Conservation (phyloP, 2,797 vertebrate genomes). For the Lagothrix lagotricha region DNA sequence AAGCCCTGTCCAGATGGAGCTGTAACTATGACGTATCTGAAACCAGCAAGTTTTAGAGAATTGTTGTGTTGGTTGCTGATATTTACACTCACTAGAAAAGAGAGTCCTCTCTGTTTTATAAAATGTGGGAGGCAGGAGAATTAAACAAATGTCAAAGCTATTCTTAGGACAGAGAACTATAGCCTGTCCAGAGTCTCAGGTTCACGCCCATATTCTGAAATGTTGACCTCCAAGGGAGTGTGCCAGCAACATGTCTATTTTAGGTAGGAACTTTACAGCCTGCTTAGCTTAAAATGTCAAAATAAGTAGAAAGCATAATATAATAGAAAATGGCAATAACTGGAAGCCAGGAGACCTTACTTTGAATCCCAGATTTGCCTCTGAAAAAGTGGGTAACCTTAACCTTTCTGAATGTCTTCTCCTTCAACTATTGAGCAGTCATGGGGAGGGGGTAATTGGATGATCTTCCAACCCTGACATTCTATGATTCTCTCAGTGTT, state of each 20-base stretch:
- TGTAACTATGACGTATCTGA: not conserved
- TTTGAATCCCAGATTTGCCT: not conserved
- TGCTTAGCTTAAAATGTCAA: constrained; percentile 61
- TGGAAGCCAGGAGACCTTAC: not conserved
- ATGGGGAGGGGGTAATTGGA: not conserved
- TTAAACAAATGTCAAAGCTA: constrained; percentile 28
- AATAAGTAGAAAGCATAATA: constrained; percentile 5
- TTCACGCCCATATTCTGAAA: not conserved
- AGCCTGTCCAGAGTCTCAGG: not conserved
- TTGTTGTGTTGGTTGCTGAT: not conserved
- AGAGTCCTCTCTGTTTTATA: not conserved
- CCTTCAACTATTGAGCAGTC: not conserved
- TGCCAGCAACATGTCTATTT: constrained; percentile 9
- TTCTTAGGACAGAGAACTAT: not conserved
- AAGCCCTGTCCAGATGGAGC: not conserved
- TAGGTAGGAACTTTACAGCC: not conserved
- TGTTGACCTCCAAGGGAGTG: not conserved
- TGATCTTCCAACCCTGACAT: constrained; percentile 1
- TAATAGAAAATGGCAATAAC: not conserved
- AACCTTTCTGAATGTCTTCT: not conserved
- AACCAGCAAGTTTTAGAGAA: not conserved
- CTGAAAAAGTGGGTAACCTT: not conserved
- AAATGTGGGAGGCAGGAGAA: not conserved
- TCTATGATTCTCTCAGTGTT: not conserved
- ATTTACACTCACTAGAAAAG: not conserved